A percentile compares a stretch with the other conserved stretches of the same genome.
Conservation (phyloP, 2,797 vertebrate genomes). For the Cossypha dichroa region DNA sequence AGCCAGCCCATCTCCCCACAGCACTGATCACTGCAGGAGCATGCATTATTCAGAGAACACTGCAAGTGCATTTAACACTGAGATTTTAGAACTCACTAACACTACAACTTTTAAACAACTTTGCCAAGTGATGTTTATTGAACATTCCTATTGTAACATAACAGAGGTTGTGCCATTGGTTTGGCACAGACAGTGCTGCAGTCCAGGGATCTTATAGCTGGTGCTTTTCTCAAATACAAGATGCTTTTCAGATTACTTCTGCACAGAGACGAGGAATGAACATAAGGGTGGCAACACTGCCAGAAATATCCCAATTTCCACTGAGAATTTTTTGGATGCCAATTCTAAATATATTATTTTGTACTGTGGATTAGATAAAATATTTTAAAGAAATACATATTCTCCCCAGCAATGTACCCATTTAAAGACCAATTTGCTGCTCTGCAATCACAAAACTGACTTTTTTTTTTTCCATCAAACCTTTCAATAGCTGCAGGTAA, state of each 20-base stretch:
- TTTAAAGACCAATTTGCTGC: background rate
- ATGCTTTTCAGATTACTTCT: background rate
- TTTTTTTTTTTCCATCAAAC: background rate
- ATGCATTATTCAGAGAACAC: background rate
- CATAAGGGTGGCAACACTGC: background rate
- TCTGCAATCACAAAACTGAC: background rate
- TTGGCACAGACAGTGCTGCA: background rate
- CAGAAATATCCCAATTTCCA: background rate
- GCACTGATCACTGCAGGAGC: background rate
- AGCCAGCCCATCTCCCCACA: background rate
- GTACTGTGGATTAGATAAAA: background rate
- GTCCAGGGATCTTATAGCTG: background rate
- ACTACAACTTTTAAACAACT: background rate
- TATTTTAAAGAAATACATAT: background rate
- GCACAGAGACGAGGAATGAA: background rate
- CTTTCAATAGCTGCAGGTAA: background rate
- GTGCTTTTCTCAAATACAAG: background rate
- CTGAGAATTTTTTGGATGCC: background rate
- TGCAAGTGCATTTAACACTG: background rate
- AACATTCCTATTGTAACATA: background rate
- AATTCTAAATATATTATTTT: background rate
- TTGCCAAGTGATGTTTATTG: background rate
- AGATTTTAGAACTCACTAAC: background rate
- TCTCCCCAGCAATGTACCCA: fast-evolving
- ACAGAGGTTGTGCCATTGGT: fast-evolving